A percentile compares a stretch with the other conserved stretches of the same genome.
These are phyloP conservation scores for Pecten maximus DNA, from an alignment of 2,888 invertebrate genomes.

Conservation along the genomic window DNA sequence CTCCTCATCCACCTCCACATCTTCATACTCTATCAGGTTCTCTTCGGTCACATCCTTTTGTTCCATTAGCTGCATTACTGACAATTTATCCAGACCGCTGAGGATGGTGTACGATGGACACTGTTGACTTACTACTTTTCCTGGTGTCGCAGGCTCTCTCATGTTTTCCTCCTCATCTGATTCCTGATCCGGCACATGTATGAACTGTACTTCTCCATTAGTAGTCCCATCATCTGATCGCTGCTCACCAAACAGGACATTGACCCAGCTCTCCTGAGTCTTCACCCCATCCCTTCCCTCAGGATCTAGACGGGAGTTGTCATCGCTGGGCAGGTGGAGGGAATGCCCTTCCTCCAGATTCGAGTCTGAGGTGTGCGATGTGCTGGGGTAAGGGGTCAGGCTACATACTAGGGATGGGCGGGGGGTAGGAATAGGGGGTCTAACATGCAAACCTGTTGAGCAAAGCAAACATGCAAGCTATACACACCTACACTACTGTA, in stretches of 20 bases:
- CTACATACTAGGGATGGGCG: conserved; percentile 38
- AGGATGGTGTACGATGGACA: neutral
- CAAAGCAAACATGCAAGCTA: conserved; percentile 20
- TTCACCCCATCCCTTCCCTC: neutral
- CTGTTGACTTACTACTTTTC: neutral
- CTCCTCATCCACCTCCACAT: conserved; percentile 46
- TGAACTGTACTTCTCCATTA: neutral
- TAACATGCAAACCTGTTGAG: conserved; percentile 7
- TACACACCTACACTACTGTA: neutral
- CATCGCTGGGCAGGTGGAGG: neutral
- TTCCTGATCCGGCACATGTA: neutral
- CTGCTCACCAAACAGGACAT: neutral
- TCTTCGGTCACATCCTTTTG: conserved; percentile 37
- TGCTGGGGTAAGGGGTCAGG: neutral
- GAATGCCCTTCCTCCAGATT: neutral
- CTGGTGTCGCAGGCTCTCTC: neutral
- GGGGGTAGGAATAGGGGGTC: neutral
- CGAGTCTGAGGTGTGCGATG: neutral
- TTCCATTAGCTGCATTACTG: neutral
- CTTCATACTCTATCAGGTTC: conserved; percentile 54
- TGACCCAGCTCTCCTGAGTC: neutral
- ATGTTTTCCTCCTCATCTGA: neutral
- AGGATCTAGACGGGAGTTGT: neutral
- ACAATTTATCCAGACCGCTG: neutral
- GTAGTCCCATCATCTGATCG: conserved; percentile 7